These are phyloP conservation scores for Chelonoidis abingdonii DNA, from an alignment of 2,113 vertebrate species.

Conservation along the genomic window DNA sequence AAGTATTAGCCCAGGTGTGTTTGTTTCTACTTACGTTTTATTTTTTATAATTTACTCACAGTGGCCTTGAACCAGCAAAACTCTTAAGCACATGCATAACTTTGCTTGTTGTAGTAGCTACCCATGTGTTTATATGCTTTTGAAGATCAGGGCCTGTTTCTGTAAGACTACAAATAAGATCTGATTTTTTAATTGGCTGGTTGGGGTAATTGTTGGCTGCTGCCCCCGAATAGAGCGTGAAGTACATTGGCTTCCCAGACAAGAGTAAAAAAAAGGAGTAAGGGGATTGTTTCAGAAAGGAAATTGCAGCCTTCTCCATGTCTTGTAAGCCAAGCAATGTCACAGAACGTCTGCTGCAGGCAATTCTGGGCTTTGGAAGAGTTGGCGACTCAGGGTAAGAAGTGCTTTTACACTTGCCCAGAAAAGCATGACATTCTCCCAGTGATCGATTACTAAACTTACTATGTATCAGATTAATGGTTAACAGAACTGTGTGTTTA, in stretches of 20 bases:
- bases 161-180: not conserved
- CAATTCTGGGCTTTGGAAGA: too few relatives aligned
- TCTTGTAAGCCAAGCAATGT: too few relatives aligned
- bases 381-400: too few relatives aligned
- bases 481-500: not conserved
- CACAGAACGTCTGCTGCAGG: too few relatives aligned
- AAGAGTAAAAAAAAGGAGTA: constrained; percentile 48
- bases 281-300: too few relatives aligned
- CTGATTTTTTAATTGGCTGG: constrained; percentile 44
- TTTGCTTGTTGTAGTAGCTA: constrained; percentile 19
- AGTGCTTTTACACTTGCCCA: not conserved
- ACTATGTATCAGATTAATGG: not conserved
- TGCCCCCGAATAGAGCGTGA: constrained; percentile 2
- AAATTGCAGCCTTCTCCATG: too few relatives aligned
- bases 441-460: not conserved
- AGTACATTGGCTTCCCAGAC: not conserved
- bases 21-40: constrained; percentile 33
- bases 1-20: not conserved
- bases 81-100: constrained; percentile 10
- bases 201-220: constrained; percentile 20
- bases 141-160: constrained; percentile 24
- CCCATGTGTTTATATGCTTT: not conserved
- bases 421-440: not conserved
- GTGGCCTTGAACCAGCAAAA: constrained; percentile 4
- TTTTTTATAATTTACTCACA: constrained; percentile 30